Conservation (phyloP, 2,113 vertebrate species). For the Dunckerocampus dactyliophorus region DNA sequence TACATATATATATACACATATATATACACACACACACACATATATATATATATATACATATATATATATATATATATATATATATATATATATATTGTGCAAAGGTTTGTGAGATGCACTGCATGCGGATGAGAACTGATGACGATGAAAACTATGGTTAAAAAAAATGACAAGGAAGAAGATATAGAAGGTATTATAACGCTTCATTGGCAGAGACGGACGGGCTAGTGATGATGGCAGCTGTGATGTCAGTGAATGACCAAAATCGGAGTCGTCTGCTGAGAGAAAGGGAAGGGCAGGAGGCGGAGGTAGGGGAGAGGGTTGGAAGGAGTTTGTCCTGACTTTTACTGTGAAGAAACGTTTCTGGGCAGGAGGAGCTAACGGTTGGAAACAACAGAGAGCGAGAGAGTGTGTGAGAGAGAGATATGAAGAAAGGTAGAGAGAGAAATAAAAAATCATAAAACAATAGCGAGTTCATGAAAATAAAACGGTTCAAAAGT, state of each 20-base stretch:
- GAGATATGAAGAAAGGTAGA: conserved; percentile 17
- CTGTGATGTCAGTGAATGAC: conserved; percentile 80
- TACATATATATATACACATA: too few species aligned
- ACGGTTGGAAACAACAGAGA: conserved; percentile 26
- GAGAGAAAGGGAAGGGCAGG: conserved; percentile 65
- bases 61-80: too few species aligned
- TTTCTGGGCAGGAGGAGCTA: conserved; percentile 73
- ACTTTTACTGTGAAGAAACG: conserved; percentile 90
- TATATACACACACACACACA: too few species aligned
- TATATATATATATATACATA: too few species aligned
- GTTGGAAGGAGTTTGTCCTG: conserved; percentile 83
- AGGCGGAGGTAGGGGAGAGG: conserved; percentile 54
- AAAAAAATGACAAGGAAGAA: conserved; percentile 27
- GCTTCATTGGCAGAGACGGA: conserved; percentile 74
- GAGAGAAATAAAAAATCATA: conserved; percentile 37
- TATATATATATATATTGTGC: conserved; percentile 17
- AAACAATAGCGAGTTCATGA: conserved; percentile 26
- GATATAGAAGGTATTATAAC: conserved; percentile 77
- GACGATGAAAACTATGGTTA: conserved; percentile 23
- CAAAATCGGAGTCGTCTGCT: conserved; percentile 86
- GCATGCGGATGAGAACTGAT: conserved; percentile 10
- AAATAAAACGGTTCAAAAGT: conserved; percentile 6
- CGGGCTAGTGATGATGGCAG: conserved; percentile 70
- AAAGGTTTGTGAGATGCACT: conserved; percentile 15
- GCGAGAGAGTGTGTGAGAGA: too few species aligned